A percentile compares a stretch with the other conserved stretches of the same genome.
Evolutionary conservation across 1,140 invertebrate genomes (phyloP).

Genomic region (Drosophila ohnishii): DNA sequence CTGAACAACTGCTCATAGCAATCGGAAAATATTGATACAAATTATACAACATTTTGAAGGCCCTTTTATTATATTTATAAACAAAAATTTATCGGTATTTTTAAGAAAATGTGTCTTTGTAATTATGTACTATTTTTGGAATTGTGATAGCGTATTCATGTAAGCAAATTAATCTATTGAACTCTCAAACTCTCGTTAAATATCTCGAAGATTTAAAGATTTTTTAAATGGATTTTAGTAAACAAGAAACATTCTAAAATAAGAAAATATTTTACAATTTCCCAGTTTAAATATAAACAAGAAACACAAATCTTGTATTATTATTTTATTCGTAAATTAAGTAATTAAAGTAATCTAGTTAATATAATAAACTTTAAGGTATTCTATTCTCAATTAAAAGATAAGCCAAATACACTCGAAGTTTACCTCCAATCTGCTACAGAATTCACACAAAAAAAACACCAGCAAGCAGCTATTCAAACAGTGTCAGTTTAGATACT

Average conservation of each 20-base stretch:
- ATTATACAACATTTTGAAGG: neutral
- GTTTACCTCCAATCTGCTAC: slow-evolving; percentile 5
- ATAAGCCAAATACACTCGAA: neutral
- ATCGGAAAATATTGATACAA: neutral
- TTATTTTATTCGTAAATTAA: neutral
- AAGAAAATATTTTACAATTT: neutral
- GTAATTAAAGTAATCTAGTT: too few relatives aligned
- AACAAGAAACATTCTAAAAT: neutral
- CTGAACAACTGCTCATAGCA: neutral
- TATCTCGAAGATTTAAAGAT: neutral
- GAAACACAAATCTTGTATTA: neutral
- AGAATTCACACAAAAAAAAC: slow-evolving; percentile 10
- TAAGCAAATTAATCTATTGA: too few relatives aligned
- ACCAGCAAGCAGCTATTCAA: slow-evolving; percentile 1
- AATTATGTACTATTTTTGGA: too few relatives aligned
- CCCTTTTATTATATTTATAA: neutral
- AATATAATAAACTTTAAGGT: neutral
- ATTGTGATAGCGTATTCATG: too few relatives aligned
- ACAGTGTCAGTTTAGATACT: slow-evolving; percentile 19
- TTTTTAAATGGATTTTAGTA: neutral
- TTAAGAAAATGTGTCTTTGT: neutral
- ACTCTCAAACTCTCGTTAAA: too few relatives aligned
- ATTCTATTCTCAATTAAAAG: neutral
- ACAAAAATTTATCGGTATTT: neutral
- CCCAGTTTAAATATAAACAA: too few relatives aligned